These are phyloP conservation scores for Polyommatus iphigenia DNA, from an alignment of 2,888 invertebrate genomes.

Conservation along the genomic window DNA sequence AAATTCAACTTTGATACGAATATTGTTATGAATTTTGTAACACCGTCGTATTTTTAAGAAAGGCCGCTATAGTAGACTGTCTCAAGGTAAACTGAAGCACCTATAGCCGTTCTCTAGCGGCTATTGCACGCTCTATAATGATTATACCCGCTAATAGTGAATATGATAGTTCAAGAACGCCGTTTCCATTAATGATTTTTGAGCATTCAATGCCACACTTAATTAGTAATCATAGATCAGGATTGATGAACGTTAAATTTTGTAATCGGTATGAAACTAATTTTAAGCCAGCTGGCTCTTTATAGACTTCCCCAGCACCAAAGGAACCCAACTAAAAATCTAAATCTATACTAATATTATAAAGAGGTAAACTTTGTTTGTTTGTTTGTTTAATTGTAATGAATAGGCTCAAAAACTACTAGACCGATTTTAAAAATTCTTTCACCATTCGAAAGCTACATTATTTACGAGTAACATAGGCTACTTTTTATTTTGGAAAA, in stretches of 20 bases:
- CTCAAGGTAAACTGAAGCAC: slow-evolving; percentile 41
- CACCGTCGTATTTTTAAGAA: slow-evolving; percentile 38
- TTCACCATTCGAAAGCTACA: no score
- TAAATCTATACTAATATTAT: no score
- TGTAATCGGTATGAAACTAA: background rate
- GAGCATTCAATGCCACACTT: slow-evolving; percentile 14
- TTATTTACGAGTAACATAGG: no score
- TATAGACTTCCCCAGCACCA: background rate
- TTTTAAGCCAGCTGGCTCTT: background rate
- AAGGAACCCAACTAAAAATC: no score
- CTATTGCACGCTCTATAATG: slow-evolving; percentile 30
- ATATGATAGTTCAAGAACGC: slow-evolving; percentile 27
- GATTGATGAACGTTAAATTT: slow-evolving; percentile 10
- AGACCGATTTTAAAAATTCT: no score
- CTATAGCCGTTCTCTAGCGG: slow-evolving; percentile 38
- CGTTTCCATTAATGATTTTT: slow-evolving; percentile 26
- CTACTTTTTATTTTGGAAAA: no score
- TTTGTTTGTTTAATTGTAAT: no score
- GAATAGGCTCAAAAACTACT: no score
- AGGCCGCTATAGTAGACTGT: slow-evolving; percentile 39
- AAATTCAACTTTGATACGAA: slow-evolving; percentile 5
- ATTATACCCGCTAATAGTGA: slow-evolving; percentile 26
- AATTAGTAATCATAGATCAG: slow-evolving; percentile 19
- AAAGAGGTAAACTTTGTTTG: no score
- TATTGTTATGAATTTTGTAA: slow-evolving; percentile 37